Evolutionary conservation across 2,888 invertebrate genomes (phyloP).

Genomic region (Capitulum mitella): DNA sequence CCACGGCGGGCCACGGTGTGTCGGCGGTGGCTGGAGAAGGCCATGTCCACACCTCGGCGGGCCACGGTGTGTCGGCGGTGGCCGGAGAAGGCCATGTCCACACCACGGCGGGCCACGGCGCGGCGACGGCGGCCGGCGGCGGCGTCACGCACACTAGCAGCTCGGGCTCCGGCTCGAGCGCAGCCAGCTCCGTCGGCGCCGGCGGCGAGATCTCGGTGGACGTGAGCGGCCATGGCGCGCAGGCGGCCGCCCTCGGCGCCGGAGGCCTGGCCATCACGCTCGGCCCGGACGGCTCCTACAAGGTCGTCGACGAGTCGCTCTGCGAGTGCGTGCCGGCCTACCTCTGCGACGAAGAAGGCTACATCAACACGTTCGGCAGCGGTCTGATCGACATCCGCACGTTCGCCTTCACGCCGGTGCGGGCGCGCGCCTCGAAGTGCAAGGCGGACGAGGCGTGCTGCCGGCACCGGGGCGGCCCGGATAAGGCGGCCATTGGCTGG

Average conservation of each 20-base stretch:
- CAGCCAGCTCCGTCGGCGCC: not conserved
- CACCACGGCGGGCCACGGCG: too few species aligned
- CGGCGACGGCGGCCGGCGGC: not conserved
- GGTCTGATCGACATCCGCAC: constrained; percentile 69
- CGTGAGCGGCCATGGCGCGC: not conserved
- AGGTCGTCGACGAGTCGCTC: not conserved
- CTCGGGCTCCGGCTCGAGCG: not conserved
- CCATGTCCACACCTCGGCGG: too few species aligned
- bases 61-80: too few species aligned
- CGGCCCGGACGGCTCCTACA: not conserved
- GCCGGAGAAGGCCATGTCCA: too few species aligned
- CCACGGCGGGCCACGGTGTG: too few species aligned
- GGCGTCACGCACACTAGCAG: not conserved
- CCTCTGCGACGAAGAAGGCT: constrained; percentile 55
- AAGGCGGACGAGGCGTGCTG: not conserved
- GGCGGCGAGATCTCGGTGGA: not conserved
- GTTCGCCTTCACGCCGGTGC: not conserved
- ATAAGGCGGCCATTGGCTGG: not conserved
- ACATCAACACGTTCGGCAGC: constrained; percentile 60
- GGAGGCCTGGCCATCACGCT: not conserved
- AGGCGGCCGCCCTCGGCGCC: not conserved
- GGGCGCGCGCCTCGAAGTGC: not conserved
- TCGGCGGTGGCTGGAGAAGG: too few species aligned
- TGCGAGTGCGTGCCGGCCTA: constrained; percentile 72
- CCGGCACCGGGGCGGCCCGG: not conserved